Percentiles rank a stretch among this genome's conserved stretches.
phyloP scores from a whole-genome alignment of 2,888 invertebrate genomes.

The Erynnis tages region DNA sequence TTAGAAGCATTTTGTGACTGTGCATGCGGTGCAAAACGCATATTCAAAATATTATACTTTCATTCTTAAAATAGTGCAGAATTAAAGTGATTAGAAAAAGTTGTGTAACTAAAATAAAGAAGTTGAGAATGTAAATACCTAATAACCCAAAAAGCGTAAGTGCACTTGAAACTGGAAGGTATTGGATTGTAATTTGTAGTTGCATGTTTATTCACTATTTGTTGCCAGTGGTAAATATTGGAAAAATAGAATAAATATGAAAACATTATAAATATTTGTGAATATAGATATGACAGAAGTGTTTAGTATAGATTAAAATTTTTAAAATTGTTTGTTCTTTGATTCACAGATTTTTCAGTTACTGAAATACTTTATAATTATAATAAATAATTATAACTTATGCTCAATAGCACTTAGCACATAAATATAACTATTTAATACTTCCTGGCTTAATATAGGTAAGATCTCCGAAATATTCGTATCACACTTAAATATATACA shows the following conservation, averaged over 20 bases:
- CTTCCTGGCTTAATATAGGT: not conserved
- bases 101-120: constrained; percentile 11
- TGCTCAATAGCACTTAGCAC: not conserved
- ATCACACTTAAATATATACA: not conserved
- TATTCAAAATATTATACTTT: not conserved
- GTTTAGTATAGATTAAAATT: too few species aligned
- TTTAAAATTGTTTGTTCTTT: too few species aligned
- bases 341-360: too few species aligned
- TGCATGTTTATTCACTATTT: too few species aligned
- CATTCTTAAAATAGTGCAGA: constrained; percentile 1
- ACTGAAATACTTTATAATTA: too few species aligned
- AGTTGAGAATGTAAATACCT: not conserved
- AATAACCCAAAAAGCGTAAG: constrained; percentile 6
- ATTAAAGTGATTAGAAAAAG: not conserved
- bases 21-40: constrained; percentile 16
- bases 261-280: too few species aligned
- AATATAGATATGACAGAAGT: too few species aligned
- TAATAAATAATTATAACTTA: too few species aligned
- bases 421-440: not conserved
- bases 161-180: constrained; percentile 1
- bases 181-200: constrained; percentile 4
- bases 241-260: too few species aligned
- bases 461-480: not conserved
- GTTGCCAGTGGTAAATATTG: too few species aligned
- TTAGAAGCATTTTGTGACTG: not conserved